Base-by-base conservation (phyloP, 1,140 invertebrate species). In the Drosophila ficusphila region DNA sequence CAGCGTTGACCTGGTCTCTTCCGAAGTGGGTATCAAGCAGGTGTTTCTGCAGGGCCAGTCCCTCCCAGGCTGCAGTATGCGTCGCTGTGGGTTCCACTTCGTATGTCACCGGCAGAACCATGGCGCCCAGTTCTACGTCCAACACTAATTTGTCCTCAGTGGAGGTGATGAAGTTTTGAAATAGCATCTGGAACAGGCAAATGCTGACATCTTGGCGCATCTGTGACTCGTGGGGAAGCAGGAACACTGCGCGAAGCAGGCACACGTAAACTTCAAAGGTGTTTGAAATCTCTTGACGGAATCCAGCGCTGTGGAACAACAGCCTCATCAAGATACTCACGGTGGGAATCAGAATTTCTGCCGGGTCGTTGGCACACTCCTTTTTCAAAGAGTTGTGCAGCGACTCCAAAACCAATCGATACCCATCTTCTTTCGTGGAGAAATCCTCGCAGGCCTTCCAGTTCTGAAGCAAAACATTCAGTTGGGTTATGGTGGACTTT, bases 381-480 rank as follows among this genome's bases (percentile, higher is more conserved):
- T 19, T 19, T 0, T 44, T 18, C 7, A 90, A 16, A 0, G 70
- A 60, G 42, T 60, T 70, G 11, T 72, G 56, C 7, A 90, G 5
- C 0, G 65, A 49, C 23, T 76, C 52, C 4, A 88, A 2, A 7
- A 72, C 47, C 11, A 70, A 14, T 8, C 36, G 7, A 14, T 44
- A 42, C 12, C 42, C 48, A 0, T 47, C 67, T 0, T 69, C 64
- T 3, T 33, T 48, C 0, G 29, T 49, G 31, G 39, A 52, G 9
- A 79, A 73, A 2, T 54, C n/a, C 1, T 60, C 36, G 3, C 64
- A 70, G 2, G 74, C 56, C 2, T 73, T 25, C 79, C 82, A 85
- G 31, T 86, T 83, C 3, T 76, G 76, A 0, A 89, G 46, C 27
- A 91, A 11, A 2, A 90, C 72, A 67, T 91, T 91, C 2, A 91